Evolutionary conservation across 1,140 invertebrate species (phyloP).

Genomic region (Eumaeus atala): DNA sequence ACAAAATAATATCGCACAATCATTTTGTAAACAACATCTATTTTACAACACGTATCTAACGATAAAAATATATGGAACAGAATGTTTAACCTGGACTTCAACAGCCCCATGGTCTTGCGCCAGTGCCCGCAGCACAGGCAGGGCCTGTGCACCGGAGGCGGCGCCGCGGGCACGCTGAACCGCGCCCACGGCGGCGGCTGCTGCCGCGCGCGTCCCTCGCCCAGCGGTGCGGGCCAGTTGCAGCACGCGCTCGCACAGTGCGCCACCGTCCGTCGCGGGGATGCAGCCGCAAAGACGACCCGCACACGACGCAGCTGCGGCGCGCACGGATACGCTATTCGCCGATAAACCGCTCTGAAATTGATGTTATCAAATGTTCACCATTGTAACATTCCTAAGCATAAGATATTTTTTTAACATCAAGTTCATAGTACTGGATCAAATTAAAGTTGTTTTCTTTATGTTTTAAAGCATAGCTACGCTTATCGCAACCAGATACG

Average conservation of each 20-base stretch:
- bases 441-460: no score
- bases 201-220: slow-evolving; percentile 37
- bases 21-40: no score
- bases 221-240: slow-evolving; percentile 35
- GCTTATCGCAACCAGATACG: no score
- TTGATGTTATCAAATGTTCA: no score
- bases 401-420: no score
- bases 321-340: slow-evolving; percentile 88
- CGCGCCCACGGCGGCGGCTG: slow-evolving; percentile 83
- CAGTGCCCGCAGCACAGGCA: slow-evolving; percentile 94
- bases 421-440: no score
- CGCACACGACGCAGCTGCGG: slow-evolving; percentile 91
- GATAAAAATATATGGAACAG: slow-evolving; percentile 17
- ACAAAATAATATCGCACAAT: no score
- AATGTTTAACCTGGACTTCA: slow-evolving; percentile 85
- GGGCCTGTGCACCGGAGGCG: slow-evolving; percentile 50
- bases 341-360: slow-evolving; percentile 84
- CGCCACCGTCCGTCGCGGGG: slow-evolving; percentile 42
- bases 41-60: slow-evolving; percentile 14
- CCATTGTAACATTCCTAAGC: no score
- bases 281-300: slow-evolving; percentile 54
- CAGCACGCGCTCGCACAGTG: slow-evolving; percentile 45
- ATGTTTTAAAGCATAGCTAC: no score
- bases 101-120: slow-evolving; percentile 94
- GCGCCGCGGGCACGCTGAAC: slow-evolving; percentile 57